Conservation (phyloP, 2,888 invertebrate genomes). For the Teleogryllus oceanicus region DNA sequence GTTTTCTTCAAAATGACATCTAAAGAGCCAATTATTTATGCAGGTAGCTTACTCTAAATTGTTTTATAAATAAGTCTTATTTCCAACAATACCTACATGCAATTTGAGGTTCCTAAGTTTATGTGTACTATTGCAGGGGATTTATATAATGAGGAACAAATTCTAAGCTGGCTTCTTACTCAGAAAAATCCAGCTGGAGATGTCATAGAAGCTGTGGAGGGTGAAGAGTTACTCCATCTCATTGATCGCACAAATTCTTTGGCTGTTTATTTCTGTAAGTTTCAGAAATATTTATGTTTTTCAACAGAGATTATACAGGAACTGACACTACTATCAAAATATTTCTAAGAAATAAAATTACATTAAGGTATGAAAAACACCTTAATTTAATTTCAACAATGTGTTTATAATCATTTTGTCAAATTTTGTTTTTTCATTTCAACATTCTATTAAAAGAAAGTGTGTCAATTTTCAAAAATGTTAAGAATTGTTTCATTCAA, state of each 20-base stretch:
- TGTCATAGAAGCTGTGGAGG: constrained; percentile 83
- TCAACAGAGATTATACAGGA: too few species aligned
- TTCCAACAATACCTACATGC: not conserved
- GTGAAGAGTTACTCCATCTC: constrained; percentile 68
- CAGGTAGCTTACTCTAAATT: constrained; percentile 54
- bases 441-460: too few species aligned
- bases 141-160: constrained; percentile 79
- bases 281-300: not conserved
- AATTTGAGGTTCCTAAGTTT: not conserved
- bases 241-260: constrained; percentile 78
- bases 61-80: constrained; percentile 19
- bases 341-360: too few species aligned
- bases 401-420: too few species aligned
- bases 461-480: too few species aligned
- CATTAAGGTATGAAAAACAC: too few species aligned
- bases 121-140: constrained; percentile 57
- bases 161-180: constrained; percentile 84
- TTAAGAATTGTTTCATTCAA: too few species aligned
- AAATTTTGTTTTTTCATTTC: too few species aligned
- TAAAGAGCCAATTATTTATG: constrained; percentile 87
- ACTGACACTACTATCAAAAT: too few species aligned
- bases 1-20: constrained; percentile 84
- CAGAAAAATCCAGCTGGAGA: constrained; percentile 91
- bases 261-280: constrained; percentile 92
- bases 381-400: too few species aligned